Percentiles rank a stretch among this genome's conserved stretches.
phyloP scores from a whole-genome alignment of 2,797 vertebrate species.

The Scolopax bukidnonensis region DNA sequence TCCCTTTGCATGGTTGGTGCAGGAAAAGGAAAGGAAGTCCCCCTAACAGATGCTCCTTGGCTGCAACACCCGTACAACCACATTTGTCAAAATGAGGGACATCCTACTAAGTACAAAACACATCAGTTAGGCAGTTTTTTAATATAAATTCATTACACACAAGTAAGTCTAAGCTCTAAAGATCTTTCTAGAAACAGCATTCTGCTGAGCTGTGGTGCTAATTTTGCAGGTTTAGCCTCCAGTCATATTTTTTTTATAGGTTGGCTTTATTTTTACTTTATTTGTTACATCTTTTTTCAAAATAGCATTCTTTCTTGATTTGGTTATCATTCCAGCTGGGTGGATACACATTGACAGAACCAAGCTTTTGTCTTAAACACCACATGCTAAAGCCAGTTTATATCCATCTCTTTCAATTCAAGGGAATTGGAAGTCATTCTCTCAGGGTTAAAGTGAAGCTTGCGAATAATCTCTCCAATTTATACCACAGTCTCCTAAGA shows the following conservation, averaged over 20 bases:
- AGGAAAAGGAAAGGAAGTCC: not conserved
- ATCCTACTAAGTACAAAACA: not conserved
- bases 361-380: not conserved
- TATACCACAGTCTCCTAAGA: not conserved
- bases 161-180: not conserved
- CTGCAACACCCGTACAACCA: not conserved
- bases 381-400: not conserved
- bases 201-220: not conserved
- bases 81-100: not conserved
- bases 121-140: not conserved
- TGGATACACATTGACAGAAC: not conserved
- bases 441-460: not conserved
- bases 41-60: not conserved
- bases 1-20: rapidly evolving
- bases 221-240: not conserved
- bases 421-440: not conserved
- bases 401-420: not conserved
- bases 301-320: not conserved
- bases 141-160: not conserved
- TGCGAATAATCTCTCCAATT: not conserved
- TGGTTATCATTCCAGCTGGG: not conserved
- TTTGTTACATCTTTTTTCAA: not conserved
- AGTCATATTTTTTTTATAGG: not conserved
- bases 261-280: not conserved
- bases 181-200: not conserved